A percentile compares a stretch with the other conserved stretches of the same genome.
phyloP scores from a whole-genome alignment of 2,888 invertebrate species.

The Hydrotaea diabolus region DNA sequence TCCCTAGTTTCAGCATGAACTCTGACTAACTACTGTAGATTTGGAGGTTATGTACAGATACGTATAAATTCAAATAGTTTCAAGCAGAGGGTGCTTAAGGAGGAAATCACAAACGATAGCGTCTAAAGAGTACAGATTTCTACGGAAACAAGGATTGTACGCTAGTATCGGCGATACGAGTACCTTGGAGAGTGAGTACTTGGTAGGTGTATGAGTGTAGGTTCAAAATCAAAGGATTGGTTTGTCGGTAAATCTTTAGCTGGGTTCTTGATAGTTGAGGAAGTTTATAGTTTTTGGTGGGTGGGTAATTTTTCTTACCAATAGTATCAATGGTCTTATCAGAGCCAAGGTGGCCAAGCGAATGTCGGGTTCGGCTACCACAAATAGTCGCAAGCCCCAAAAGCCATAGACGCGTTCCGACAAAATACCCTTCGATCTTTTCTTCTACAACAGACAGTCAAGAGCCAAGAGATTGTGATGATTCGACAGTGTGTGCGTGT shows the following conservation, averaged over 20 bases:
- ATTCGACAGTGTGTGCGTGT: constrained; percentile 54
- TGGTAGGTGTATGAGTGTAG: no score
- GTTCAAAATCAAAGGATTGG: constrained; percentile 29
- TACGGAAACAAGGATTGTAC: constrained; percentile 25
- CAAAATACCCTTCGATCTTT: constrained; percentile 71
- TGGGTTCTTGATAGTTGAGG: not conserved
- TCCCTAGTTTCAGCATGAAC: constrained; percentile 18
- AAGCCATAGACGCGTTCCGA: constrained; percentile 75
- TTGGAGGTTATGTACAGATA: constrained; percentile 48
- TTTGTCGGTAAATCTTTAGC: constrained; percentile 43
- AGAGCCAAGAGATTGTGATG: constrained; percentile 51
- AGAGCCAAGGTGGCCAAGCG: constrained; percentile 77
- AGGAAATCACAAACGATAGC: constrained; percentile 38
- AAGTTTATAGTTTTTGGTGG: not conserved
- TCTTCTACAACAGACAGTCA: constrained; percentile 72
- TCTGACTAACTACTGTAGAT: constrained; percentile 54
- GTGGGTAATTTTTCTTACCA: constrained; percentile 76
- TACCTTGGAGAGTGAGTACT: constrained; percentile 10
- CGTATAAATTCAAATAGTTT: constrained; percentile 35
- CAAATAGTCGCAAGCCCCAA: constrained; percentile 76
- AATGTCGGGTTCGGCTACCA: constrained; percentile 78
- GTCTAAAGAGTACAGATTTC: constrained; percentile 33
- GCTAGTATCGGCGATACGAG: not conserved
- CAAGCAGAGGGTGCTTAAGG: constrained; percentile 11
- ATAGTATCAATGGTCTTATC: constrained; percentile 77